Base-by-base conservation (phyloP, 1,140 invertebrate species). In the Lamellibrachia luymesi region DNA sequence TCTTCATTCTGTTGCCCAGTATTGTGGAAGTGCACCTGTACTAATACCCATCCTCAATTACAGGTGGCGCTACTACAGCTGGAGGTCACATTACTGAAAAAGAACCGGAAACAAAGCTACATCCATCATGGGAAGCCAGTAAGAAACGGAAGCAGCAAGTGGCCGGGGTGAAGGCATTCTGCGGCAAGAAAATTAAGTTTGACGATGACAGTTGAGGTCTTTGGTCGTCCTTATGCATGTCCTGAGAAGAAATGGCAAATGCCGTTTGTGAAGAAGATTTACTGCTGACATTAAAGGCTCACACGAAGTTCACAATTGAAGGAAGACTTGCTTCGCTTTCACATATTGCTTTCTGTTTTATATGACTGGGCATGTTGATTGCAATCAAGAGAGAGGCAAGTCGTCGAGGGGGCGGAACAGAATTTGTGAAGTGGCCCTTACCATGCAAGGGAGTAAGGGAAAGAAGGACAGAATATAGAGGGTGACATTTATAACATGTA, bases 71-170 rank as follows among this genome's bases (percentile, higher is more conserved):
- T 2, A 80, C 64, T 80, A 22, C 17, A 22, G 17, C 64, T 22
- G 92, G 22, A 50, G 13, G 22, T 50, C 38, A 8, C n/a, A 13
- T 50, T 49, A 91, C 27, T 50, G 64, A 92, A 64, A 92, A 51
- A 22, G 51, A 49, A 52, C 27, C 91, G 13, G 94, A 95, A 64
- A 94, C 94, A 27, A 80, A 80, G 64, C 93, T 96, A n/a, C 96
- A 96, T 95, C 96, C 96, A 52, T 96, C 96, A 2, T 96, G 96
- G 96, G 95, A 96, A 93, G 96, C 96, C n/a, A 96, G 96, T 93
- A 95, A 95, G 91, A 95, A 95, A 92, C 94, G 94, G 49, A 95
- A 96, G 92, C 93, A 95, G 91, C 95, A 96, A 92, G 51, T 64
- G 92, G 90, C 93, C 5, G 27, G 92, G 8, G 94, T 96, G 50